Conservation (phyloP, 2,113 vertebrate species). For the Cyphomyrus plagiostoma region DNA sequence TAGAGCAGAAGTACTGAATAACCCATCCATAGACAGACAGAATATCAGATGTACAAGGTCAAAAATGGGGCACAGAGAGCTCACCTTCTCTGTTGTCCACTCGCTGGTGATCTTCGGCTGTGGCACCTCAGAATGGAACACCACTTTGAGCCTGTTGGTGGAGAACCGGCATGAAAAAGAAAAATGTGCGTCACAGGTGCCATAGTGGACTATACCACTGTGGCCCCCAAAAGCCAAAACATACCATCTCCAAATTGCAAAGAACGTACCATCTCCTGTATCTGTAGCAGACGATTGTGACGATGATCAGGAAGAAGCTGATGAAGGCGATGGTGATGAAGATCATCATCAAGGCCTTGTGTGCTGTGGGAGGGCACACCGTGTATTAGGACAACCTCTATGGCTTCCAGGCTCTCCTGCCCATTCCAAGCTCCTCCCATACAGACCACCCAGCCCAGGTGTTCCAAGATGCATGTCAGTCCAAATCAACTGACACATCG, state of each 20-base stretch:
- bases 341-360: not conserved
- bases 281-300: conserved; percentile 32
- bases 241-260: conserved; percentile 16
- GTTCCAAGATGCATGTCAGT: not conserved
- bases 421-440: not conserved
- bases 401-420: not conserved
- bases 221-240: not conserved
- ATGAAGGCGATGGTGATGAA: conserved; percentile 13
- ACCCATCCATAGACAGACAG: not conserved
- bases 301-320: conserved; percentile 25
- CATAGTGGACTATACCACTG: not conserved
- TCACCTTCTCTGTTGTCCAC: conserved; percentile 34
- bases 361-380: conserved; percentile 29
- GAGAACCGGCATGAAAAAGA: not conserved
- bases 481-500: not conserved
- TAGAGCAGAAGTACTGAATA: not conserved
- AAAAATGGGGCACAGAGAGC: conserved; percentile 4
- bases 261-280: conserved; percentile 40
- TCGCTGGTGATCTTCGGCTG: conserved; percentile 33
- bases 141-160: conserved; percentile 42
- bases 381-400: not conserved
- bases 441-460: not conserved
- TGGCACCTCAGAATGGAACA: conserved; percentile 44
- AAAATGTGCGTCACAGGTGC: not conserved
- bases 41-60: not conserved